A percentile compares a stretch with the other conserved stretches of the same genome.
phyloP scores from a whole-genome alignment of 2,888 invertebrate species.

The Diarsia dahlii region DNA sequence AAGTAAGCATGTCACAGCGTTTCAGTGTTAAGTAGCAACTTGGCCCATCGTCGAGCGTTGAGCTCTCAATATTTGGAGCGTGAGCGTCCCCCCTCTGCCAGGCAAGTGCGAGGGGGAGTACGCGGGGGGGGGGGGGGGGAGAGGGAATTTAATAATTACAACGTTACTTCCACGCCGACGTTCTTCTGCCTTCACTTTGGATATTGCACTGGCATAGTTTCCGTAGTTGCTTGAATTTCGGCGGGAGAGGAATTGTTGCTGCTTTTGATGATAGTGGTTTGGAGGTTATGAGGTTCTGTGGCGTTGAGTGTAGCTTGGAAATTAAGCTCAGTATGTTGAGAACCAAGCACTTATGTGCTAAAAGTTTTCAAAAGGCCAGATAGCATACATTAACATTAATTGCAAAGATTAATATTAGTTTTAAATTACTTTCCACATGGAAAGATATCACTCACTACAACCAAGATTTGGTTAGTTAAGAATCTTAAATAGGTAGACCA shows the following conservation, averaged over 20 bases:
- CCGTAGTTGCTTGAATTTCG: constrained; percentile 33
- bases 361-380: too few relatives aligned
- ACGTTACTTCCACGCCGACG: constrained; percentile 73
- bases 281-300: constrained; percentile 3
- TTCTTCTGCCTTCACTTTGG: constrained; percentile 47
- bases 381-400: too few relatives aligned
- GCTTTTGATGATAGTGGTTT: constrained; percentile 26
- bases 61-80: constrained; percentile 71
- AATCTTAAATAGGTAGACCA: background rate
- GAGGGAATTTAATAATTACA: constrained; percentile 84
- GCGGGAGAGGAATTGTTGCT: constrained; percentile 27
- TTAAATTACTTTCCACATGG: background rate
- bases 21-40: constrained; percentile 47
- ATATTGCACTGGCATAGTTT: constrained; percentile 59
- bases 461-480: background rate
- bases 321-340: background rate
- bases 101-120: constrained; percentile 51
- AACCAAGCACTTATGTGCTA: too few relatives aligned
- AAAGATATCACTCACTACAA: background rate
- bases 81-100: constrained; percentile 50
- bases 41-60: constrained; percentile 37
- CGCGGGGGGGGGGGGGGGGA: constrained; percentile 48
- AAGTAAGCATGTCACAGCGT: constrained; percentile 45
- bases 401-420: background rate
- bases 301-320: background rate